phyloP scores from a whole-genome alignment of 2,797 vertebrate genomes.

The Pantherophis vulpinus region DNA sequence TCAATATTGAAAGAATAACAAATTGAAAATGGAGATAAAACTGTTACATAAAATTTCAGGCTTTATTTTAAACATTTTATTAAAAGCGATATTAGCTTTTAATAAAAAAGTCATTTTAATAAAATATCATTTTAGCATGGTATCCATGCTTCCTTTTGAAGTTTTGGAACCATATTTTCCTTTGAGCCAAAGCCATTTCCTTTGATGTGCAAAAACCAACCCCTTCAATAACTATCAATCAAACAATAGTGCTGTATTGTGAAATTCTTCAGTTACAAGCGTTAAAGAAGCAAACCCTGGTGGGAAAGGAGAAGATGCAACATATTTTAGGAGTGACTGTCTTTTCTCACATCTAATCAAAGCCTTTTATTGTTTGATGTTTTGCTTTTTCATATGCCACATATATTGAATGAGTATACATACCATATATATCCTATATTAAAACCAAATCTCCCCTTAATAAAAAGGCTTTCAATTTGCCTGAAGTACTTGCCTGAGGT shows the following conservation, averaged over 20 bases:
- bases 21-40: not conserved
- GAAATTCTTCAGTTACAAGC: not conserved
- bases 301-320: not conserved
- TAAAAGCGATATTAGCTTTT: not conserved
- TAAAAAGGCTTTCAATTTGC: not conserved
- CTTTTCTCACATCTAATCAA: not conserved
- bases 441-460: not conserved
- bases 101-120: no score
- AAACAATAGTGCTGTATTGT: not conserved
- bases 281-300: not conserved
- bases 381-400: not conserved
- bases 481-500: not conserved
- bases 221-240: not conserved
- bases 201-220: not conserved
- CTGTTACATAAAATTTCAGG: not conserved
- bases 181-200: not conserved
- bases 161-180: not conserved
- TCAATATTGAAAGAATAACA: not conserved
- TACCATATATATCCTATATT: not conserved
- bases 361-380: not conserved
- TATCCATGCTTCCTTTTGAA: not conserved
- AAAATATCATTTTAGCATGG: not conserved
- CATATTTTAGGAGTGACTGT: not conserved
- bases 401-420: not conserved
- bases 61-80: not conserved